Evolutionary conservation across 2,888 invertebrate genomes (phyloP).

Genomic region (Pseudococcus jackbeardsleyi): DNA sequence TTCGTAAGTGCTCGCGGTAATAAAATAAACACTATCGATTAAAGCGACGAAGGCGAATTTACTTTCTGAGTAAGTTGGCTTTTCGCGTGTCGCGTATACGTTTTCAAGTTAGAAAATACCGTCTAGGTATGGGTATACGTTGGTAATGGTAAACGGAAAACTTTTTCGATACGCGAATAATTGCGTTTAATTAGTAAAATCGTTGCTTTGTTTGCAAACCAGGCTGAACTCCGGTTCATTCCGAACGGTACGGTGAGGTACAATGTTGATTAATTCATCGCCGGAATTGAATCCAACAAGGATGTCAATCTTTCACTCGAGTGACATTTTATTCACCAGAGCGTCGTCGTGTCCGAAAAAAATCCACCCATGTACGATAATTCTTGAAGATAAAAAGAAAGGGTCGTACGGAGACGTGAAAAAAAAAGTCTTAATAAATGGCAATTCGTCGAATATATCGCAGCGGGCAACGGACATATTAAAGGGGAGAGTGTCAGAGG

Average conservation of each 20-base stretch:
- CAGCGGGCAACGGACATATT: constrained; percentile 19
- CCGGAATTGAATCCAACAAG: background rate
- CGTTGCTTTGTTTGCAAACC: background rate
- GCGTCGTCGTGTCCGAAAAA: background rate
- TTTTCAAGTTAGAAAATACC: background rate
- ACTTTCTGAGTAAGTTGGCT: constrained; percentile 6
- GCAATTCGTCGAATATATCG: background rate
- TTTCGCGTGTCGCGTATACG: constrained; percentile 33
- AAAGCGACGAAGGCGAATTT: constrained; percentile 23
- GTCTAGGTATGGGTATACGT: background rate
- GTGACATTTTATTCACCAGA: background rate
- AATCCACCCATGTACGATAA: background rate
- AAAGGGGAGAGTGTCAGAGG: constrained; percentile 11
- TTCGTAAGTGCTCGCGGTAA: constrained; percentile 25
- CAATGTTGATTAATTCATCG: background rate
- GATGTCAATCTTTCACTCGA: background rate
- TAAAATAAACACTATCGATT: constrained; percentile 44
- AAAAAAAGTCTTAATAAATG: constrained; percentile 44
- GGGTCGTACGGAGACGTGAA: background rate
- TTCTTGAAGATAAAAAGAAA: background rate
- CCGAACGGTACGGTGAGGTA: background rate
- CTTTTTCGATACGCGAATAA: background rate
- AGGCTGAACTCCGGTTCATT: background rate
- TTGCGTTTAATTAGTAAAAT: constrained; percentile 15
- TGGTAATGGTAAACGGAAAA: background rate